A percentile compares a stretch with the other conserved stretches of the same genome.
Evolutionary conservation across 2,888 invertebrate genomes (phyloP).

Genomic region (Apamea anceps): DNA sequence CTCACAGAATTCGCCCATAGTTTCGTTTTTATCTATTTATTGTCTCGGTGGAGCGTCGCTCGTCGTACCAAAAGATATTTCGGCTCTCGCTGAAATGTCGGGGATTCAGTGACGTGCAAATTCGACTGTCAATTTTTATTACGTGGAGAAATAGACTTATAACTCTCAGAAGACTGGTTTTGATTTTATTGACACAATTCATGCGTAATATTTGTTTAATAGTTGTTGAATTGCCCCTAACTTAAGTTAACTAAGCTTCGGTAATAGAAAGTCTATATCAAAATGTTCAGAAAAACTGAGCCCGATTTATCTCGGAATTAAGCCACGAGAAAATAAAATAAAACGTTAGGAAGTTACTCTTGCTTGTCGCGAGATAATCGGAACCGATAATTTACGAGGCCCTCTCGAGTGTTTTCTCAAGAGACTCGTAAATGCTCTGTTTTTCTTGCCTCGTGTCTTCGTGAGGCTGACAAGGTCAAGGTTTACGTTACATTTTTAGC

Average conservation of each 20-base stretch:
- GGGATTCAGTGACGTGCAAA: constrained; percentile 16
- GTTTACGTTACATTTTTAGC: neutral
- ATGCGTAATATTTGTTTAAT: neutral
- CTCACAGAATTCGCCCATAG: constrained; percentile 1
- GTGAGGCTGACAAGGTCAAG: constrained; percentile 6
- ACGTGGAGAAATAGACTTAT: neutral
- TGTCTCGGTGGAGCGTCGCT: neutral
- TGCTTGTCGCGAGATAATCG: constrained; percentile 42
- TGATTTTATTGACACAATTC: neutral
- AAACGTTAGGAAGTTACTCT: constrained; percentile 15
- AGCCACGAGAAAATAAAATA: constrained; percentile 37
- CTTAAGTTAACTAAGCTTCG: neutral
- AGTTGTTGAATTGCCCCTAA: neutral
- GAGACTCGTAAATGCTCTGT: constrained; percentile 23
- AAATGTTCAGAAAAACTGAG: neutral
- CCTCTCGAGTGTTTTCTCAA: constrained; percentile 23
- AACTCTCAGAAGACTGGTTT: neutral
- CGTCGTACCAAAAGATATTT: constrained; percentile 38
- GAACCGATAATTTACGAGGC: constrained; percentile 31
- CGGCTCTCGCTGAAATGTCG: constrained; percentile 11
- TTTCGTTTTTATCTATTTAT: constrained; percentile 38
- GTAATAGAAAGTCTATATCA: neutral
- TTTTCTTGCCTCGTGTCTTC: constrained; percentile 15
- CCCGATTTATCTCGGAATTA: constrained; percentile 24
- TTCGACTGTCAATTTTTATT: constrained; percentile 30